Conservation (phyloP, 2,113 vertebrate species). For the Tragelaphus buxtoni region DNA sequence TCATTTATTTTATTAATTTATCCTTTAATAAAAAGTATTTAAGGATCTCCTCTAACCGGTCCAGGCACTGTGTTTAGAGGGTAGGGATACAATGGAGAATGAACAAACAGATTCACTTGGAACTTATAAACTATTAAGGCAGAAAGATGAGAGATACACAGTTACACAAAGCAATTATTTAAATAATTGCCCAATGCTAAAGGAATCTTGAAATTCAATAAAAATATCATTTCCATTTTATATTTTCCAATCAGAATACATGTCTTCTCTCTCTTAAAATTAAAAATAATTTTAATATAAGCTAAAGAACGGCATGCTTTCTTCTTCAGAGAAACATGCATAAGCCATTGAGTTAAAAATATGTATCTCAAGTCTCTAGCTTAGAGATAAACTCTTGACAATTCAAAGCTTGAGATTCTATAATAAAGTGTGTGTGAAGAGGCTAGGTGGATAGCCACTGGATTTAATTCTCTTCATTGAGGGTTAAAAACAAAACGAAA, state of each 20-base stretch:
- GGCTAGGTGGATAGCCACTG: not conserved
- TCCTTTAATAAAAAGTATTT: not conserved
- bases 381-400: not conserved
- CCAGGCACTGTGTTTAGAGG: not conserved
- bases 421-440: not conserved
- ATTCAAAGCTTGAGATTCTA: not conserved
- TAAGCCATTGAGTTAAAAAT: not conserved
- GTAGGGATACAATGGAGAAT: not conserved
- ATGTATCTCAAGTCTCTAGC: not conserved
- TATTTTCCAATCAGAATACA: not conserved
- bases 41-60: not conserved
- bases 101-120: not conserved
- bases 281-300: not conserved
- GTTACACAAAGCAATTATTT: not conserved
- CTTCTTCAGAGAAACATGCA: not conserved
- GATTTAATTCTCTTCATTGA: not conserved
- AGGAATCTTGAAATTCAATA: not conserved
- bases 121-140: not conserved
- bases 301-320: not conserved
- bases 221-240: not conserved
- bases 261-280: not conserved
- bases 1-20: not conserved
- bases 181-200: not conserved
- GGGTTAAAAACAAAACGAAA: not conserved
- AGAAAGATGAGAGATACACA: not conserved